Percentiles rank a stretch among this genome's conserved stretches.
phyloP scores from a whole-genome alignment of 2,888 invertebrate species.

The Phyllotreta striolata region DNA sequence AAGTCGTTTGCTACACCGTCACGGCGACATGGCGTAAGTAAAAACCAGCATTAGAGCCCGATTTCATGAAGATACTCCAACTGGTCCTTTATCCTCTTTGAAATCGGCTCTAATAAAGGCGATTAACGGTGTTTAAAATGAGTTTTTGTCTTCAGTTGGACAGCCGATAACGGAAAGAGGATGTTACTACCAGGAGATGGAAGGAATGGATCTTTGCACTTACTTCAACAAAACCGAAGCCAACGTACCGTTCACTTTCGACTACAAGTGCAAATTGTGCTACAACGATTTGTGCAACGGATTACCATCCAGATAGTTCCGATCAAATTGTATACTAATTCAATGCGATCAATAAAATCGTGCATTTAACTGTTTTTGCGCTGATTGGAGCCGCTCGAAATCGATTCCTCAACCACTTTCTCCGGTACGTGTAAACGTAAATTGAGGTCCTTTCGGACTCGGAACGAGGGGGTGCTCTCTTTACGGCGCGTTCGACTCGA shows the following conservation, averaged over 20 bases:
- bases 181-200: slow-evolving; percentile 36
- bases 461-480: not conserved
- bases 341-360: too few relatives aligned
- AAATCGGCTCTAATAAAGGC: too few relatives aligned
- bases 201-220: slow-evolving; percentile 30
- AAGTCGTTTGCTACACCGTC: slow-evolving; percentile 14
- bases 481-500: slow-evolving; percentile 21
- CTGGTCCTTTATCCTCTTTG: too few relatives aligned
- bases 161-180: slow-evolving; percentile 28
- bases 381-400: not conserved
- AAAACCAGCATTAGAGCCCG: too few relatives aligned
- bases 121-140: not conserved
- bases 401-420: slow-evolving; percentile 20
- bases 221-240: slow-evolving; percentile 34
- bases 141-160: too few relatives aligned
- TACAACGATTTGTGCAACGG: slow-evolving; percentile 25
- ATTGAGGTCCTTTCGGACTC: slow-evolving; percentile 21
- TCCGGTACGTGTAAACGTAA: slow-evolving; percentile 10
- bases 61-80: too few relatives aligned
- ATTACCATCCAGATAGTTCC: slow-evolving; percentile 17
- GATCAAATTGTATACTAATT: slow-evolving; percentile 1
- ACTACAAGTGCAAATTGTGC: slow-evolving; percentile 30
- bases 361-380: too few relatives aligned
- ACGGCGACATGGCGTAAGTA: slow-evolving; percentile 14
- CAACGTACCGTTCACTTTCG: slow-evolving; percentile 23